Evolutionary conservation across 2,113 vertebrate species (phyloP).

Genomic region (Paralichthys olivaceus): DNA sequence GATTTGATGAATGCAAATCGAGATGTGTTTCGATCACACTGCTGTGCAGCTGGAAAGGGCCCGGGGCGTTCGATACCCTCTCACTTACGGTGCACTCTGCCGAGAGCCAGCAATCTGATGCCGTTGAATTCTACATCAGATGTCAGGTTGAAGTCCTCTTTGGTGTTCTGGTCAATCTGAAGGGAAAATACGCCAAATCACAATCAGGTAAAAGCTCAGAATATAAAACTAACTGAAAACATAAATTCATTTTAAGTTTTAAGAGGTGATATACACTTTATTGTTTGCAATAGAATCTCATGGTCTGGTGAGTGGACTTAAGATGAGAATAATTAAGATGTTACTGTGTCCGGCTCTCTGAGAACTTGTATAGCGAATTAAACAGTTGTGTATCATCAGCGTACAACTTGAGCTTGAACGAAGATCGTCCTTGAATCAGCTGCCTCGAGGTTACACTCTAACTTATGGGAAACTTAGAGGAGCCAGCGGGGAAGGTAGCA

Average conservation of each 20-base stretch:
- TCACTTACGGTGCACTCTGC: slow-evolving; percentile 86
- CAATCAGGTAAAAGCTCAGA: background rate
- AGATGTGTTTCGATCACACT: background rate
- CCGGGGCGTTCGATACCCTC: background rate
- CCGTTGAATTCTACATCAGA: slow-evolving; percentile 89
- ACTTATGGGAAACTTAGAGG: background rate
- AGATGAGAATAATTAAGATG: background rate
- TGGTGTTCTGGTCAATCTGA: slow-evolving; percentile 87
- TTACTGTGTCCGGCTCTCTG: background rate
- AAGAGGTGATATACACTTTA: too few species aligned
- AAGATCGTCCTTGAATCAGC: background rate
- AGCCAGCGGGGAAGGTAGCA: background rate
- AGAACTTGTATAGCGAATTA: too few species aligned
- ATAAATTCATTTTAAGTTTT: too few species aligned
- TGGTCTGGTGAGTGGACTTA: too few species aligned
- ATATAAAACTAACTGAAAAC: background rate
- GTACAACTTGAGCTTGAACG: background rate
- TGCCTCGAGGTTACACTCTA: background rate
- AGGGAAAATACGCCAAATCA: slow-evolving; percentile 14
- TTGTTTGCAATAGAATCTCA: too few species aligned
- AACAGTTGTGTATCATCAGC: slow-evolving; percentile 14
- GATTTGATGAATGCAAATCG: background rate
- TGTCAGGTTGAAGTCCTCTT: slow-evolving; percentile 86
- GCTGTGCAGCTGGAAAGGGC: background rate
- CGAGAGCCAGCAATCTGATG: slow-evolving; percentile 86